Percentiles rank a stretch among this genome's conserved stretches.
phyloP scores from a whole-genome alignment of 2,888 invertebrate species.

The Platycnemis pennipes region DNA sequence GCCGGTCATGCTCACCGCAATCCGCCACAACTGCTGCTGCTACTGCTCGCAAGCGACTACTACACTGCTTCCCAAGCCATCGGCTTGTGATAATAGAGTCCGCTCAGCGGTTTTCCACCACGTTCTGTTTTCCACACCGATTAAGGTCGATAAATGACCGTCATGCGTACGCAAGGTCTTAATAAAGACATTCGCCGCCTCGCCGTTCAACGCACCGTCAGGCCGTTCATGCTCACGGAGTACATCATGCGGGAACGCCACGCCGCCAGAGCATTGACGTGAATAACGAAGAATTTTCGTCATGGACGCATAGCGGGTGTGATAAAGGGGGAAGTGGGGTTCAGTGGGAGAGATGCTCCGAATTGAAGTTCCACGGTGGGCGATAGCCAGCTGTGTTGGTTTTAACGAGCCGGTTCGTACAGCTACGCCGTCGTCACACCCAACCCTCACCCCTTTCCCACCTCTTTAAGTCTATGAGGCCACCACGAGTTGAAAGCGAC shows the following conservation, averaged over 20 bases:
- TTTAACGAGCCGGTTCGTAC: not conserved
- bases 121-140: constrained; percentile 14
- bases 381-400: not conserved
- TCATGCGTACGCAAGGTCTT: constrained; percentile 13
- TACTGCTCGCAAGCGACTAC: not conserved
- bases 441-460: not conserved
- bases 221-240: not conserved
- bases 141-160: constrained; percentile 12
- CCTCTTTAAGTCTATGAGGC: not conserved
- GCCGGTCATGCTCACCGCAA: not conserved
- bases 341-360: not conserved
- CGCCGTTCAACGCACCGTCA: not conserved
- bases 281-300: not conserved
- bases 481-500: not conserved
- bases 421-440: not conserved
- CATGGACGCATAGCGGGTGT: too few relatives aligned
- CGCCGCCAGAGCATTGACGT: not conserved
- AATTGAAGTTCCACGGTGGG: not conserved
- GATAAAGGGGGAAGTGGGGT: too few relatives aligned
- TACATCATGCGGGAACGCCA: not conserved
- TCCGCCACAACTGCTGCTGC: not conserved
- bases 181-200: not conserved
- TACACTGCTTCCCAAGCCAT: not conserved
- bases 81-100: constrained; percentile 1
- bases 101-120: constrained; percentile 28